A percentile compares a stretch with the other conserved stretches of the same genome.
Conservation (phyloP, 2,888 invertebrate genomes). For the Petrophora chlorosata region DNA sequence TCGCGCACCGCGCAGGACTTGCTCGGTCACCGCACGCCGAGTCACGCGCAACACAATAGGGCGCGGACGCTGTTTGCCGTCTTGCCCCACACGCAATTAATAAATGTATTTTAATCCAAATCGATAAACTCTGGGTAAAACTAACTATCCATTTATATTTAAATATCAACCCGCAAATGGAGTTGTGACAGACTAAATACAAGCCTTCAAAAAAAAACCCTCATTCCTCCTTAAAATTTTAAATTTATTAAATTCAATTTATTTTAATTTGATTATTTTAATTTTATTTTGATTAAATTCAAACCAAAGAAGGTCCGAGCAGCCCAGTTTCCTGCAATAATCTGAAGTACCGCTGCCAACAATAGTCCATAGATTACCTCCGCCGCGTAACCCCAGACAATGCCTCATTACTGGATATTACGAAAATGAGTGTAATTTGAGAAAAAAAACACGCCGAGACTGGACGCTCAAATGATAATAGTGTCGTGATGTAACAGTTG, state of each 20-base stretch:
- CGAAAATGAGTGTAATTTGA: slow-evolving; percentile 48
- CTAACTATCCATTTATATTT: no score
- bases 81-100: no score
- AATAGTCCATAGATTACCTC: slow-evolving; percentile 17
- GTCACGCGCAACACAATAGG: background rate
- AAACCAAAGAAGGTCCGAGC: slow-evolving; percentile 2
- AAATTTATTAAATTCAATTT: no score
- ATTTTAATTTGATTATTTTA: no score
- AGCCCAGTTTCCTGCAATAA: slow-evolving; percentile 12
- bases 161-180: no score
- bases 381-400: slow-evolving; percentile 42
- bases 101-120: no score
- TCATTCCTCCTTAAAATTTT: no score
- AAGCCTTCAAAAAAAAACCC: no score
- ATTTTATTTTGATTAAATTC: no score
- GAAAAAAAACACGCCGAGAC: slow-evolving; percentile 33
- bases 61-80: no score
- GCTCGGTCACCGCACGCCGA: background rate
- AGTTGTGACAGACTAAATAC: no score
- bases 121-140: no score
- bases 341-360: slow-evolving; percentile 7
- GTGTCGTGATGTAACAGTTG: slow-evolving; percentile 41
- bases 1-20: background rate
- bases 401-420: slow-evolving; percentile 44
- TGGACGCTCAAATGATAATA: slow-evolving; percentile 18